These are phyloP conservation scores for Drosophila setosimentum DNA, from an alignment of 2,888 invertebrate genomes.

Conservation along the genomic window DNA sequence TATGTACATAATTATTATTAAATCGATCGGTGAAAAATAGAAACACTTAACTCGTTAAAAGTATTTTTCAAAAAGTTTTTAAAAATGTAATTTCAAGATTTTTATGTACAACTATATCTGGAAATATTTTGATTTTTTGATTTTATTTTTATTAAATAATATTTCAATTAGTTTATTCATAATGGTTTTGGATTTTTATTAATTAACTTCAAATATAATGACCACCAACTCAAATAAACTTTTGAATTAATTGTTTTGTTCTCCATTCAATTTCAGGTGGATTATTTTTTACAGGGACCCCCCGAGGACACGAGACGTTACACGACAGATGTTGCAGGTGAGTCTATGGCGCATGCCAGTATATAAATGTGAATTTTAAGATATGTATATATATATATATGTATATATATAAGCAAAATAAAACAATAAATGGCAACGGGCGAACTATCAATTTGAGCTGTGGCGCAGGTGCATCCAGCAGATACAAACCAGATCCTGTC, in stretches of 20 bases:
- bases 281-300: conserved; percentile 42
- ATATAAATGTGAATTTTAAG: conserved; percentile 7
- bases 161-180: conserved; percentile 9
- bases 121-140: not conserved
- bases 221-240: not conserved
- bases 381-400: conserved; percentile 16
- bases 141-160: not conserved
- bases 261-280: conserved; percentile 53
- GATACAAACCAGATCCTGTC: conserved; percentile 9
- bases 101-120: not conserved
- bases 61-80: not conserved
- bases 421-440: conserved; percentile 54
- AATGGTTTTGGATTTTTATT: not conserved
- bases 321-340: conserved; percentile 66
- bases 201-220: not conserved
- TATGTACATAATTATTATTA: not conserved
- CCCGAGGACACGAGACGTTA: conserved; percentile 34
- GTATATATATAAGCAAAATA: conserved; percentile 30
- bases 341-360: conserved; percentile 28
- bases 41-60: not conserved
- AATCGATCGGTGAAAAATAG: not conserved
- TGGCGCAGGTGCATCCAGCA: conserved; percentile 67
- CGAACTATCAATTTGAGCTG: conserved; percentile 69
- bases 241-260: conserved; percentile 33
- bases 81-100: not conserved